Evolutionary conservation across 1,140 invertebrate genomes (phyloP).

Genomic region (Semibalanus balanoides): DNA sequence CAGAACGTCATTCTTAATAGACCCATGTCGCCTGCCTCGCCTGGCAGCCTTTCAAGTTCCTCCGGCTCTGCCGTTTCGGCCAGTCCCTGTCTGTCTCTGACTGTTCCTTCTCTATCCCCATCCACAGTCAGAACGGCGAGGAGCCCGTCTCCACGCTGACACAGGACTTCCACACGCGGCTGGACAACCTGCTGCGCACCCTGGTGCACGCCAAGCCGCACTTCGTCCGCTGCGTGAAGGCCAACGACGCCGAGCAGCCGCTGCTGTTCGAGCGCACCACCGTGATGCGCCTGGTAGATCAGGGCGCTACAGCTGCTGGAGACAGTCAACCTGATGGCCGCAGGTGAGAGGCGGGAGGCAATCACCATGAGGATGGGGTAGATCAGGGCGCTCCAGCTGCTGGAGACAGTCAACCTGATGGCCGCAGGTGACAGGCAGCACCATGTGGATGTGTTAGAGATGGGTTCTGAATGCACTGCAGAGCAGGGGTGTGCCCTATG

Average conservation of each 20-base stretch:
- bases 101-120: background rate
- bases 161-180: conserved; percentile 83
- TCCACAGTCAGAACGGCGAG: background rate
- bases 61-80: no score
- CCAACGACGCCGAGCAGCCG: conserved; percentile 55
- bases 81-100: no score
- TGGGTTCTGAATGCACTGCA: no score
- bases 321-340: conserved; percentile 85
- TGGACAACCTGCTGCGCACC: conserved; percentile 80
- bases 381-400: conserved; percentile 75
- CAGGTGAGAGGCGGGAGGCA: conserved; percentile 11
- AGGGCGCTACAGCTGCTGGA: conserved; percentile 82
- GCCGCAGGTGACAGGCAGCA: conserved; percentile 37
- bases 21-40: no score
- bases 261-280: conserved; percentile 54
- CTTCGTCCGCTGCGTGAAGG: conserved; percentile 80
- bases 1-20: no score
- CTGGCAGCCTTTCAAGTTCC: no score
- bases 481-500: no score
- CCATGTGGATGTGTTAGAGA: no score
- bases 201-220: conserved; percentile 83
- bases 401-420: conserved; percentile 90
- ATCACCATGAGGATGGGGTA: conserved; percentile 56
- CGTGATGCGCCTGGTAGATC: conserved; percentile 71
- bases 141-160: conserved; percentile 70